Conservation (phyloP, 2,888 invertebrate species). For the Gnatocerus cornutus region DNA sequence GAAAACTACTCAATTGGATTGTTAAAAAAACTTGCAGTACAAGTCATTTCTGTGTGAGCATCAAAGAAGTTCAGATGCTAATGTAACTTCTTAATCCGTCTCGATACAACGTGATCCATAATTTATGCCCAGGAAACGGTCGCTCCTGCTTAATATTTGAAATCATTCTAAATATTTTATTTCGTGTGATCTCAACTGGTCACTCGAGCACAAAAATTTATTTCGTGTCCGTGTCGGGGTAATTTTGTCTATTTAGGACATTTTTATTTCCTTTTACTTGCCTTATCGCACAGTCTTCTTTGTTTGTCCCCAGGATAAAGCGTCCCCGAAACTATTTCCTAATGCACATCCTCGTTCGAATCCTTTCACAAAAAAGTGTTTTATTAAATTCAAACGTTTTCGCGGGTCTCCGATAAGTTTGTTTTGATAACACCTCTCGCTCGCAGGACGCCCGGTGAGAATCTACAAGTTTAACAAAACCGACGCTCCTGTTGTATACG, state of each 20-base stretch:
- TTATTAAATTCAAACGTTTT: constrained; percentile 26
- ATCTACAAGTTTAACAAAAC: constrained; percentile 60
- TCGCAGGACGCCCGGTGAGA: constrained; percentile 57
- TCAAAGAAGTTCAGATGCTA: too few relatives aligned
- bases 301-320: constrained; percentile 4
- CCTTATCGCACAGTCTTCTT: constrained; percentile 18
- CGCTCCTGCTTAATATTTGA: too few relatives aligned
- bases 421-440: constrained; percentile 50
- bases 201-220: not conserved
- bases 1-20: too few relatives aligned
- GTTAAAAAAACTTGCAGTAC: too few relatives aligned
- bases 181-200: not conserved
- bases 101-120: too few relatives aligned
- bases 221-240: not conserved
- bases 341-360: constrained; percentile 10
- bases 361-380: constrained; percentile 7
- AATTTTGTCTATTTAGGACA: not conserved
- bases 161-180: too few relatives aligned
- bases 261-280: constrained; percentile 20
- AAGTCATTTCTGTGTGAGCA: too few relatives aligned
- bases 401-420: constrained; percentile 39
- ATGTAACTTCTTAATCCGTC: too few relatives aligned
- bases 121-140: too few relatives aligned
- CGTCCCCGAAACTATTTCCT: constrained; percentile 3
- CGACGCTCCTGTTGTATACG: constrained; percentile 51